A percentile compares a stretch with the other conserved stretches of the same genome.
These are phyloP conservation scores for Melierax canorus DNA, from an alignment of 2,113 vertebrate genomes.

Conservation along the genomic window DNA sequence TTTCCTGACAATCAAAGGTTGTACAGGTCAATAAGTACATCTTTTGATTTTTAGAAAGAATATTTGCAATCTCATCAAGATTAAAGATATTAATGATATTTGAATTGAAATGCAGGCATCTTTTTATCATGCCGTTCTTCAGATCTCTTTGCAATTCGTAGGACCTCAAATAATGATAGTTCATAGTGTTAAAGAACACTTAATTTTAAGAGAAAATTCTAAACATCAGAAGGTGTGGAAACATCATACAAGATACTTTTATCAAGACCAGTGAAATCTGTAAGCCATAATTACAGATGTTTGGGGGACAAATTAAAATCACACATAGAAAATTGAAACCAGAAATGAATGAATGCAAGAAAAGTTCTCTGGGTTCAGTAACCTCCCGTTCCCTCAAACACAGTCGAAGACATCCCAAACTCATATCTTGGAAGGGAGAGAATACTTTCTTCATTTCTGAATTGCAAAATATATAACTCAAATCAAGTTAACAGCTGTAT, in stretches of 20 bases:
- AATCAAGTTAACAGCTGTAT: background rate
- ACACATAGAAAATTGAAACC: background rate
- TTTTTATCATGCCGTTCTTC: background rate
- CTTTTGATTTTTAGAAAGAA: background rate
- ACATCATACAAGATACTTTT: background rate
- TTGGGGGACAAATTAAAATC: background rate
- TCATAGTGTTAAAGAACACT: background rate
- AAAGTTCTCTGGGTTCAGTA: background rate
- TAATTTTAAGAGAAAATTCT: background rate
- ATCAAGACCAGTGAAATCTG: background rate
- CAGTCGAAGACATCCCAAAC: background rate
- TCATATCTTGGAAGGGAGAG: background rate
- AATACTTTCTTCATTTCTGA: background rate
- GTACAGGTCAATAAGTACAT: background rate
- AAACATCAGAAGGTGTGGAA: background rate
- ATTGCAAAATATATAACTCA: background rate
- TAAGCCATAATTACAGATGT: background rate
- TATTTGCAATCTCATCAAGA: background rate
- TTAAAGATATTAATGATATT: background rate
- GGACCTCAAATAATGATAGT: background rate
- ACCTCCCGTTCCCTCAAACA: background rate
- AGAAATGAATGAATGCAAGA: background rate
- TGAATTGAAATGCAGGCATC: background rate
- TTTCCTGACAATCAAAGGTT: background rate
- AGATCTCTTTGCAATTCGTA: background rate